Base-by-base conservation (phyloP, 2,888 invertebrate genomes). In the Dynastes maya region DNA sequence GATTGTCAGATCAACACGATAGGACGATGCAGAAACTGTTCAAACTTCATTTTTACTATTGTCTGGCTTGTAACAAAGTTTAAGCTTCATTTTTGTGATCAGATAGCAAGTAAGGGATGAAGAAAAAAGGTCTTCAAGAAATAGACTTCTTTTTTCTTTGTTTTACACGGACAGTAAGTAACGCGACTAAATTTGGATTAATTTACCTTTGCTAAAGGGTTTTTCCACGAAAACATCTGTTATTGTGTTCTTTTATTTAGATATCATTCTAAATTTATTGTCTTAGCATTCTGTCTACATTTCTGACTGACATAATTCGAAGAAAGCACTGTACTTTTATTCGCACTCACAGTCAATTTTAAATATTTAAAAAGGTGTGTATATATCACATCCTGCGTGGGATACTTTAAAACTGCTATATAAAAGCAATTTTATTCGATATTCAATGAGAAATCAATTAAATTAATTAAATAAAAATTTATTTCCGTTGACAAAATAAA, bases 1-100 rank as follows among this genome's bases (percentile, higher is more conserved):
- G 37, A 64, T 32, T 29, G 6, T 32, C 37, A 22, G 64, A 64
- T 64, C n/a, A 64, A 64, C 32, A 64, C 29, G 29, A 29, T n/a
- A 29, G 37, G 37, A 64, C 64, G n/a, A 64, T 64, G 64, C 64
- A 64, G 29, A 64, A 32, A 64, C 32, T 64, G 32, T 64, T 37
- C 37, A 37, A 64, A 64, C 64, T 64, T 32, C 64, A 64, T 37
- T 64, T 64, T 64, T n/a, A 45, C 37, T 64, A 64, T 64, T n/a
- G 64, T 64, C 29, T 29, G 64, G 64, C 29, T 64, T 37, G 64
- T 64, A 64, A 13, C 37, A 45, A 45, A 45, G 61, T 61, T 61
- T 61, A 61, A 29, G 61, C 29, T 29, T 29, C 9, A 61, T 4
- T 61, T 29, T 27, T 13, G 29, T 22, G 61, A 61, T 61, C 61